These are phyloP conservation scores for Eupeodes latifasciatus DNA, from an alignment of 2,888 invertebrate species.

Conservation along the genomic window DNA sequence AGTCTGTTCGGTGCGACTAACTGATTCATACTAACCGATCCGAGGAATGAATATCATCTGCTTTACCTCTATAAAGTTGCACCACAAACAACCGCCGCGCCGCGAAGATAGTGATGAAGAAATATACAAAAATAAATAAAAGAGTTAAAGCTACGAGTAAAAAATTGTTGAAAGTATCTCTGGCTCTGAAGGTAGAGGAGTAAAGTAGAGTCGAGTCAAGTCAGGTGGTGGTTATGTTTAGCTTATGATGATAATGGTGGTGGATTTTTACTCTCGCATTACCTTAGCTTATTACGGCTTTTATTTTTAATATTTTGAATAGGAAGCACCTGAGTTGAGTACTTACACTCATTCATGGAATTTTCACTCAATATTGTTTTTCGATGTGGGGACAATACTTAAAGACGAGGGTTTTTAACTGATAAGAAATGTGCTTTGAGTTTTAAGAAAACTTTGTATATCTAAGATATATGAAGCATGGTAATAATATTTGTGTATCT, in stretches of 20 bases:
- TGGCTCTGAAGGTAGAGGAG: background rate
- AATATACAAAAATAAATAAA: conserved; percentile 14
- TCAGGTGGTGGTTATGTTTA: conserved; percentile 27
- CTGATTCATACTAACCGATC: conserved; percentile 75
- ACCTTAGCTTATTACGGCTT: background rate
- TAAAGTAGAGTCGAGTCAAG: background rate
- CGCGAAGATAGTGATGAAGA: conserved; percentile 45
- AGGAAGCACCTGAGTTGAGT: conserved; percentile 44
- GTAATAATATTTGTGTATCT: no score
- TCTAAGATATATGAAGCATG: background rate
- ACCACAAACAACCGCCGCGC: conserved; percentile 33
- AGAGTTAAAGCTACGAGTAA: conserved; percentile 49
- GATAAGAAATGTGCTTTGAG: conserved; percentile 8
- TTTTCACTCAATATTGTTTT: conserved; percentile 11
- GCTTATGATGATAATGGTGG: conserved; percentile 27
- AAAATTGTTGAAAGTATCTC: conserved; percentile 63
- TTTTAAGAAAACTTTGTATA: background rate
- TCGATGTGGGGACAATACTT: background rate
- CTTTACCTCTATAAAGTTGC: conserved; percentile 47
- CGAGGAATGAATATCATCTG: conserved; percentile 72
- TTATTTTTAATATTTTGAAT: background rate
- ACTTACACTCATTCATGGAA: conserved; percentile 23
- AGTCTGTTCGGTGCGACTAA: conserved; percentile 69
- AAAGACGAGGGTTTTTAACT: background rate
- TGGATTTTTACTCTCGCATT: conserved; percentile 46